These are phyloP conservation scores for Enteromius treurensis DNA, from an alignment of 2,797 vertebrate species.

Conservation along the genomic window DNA sequence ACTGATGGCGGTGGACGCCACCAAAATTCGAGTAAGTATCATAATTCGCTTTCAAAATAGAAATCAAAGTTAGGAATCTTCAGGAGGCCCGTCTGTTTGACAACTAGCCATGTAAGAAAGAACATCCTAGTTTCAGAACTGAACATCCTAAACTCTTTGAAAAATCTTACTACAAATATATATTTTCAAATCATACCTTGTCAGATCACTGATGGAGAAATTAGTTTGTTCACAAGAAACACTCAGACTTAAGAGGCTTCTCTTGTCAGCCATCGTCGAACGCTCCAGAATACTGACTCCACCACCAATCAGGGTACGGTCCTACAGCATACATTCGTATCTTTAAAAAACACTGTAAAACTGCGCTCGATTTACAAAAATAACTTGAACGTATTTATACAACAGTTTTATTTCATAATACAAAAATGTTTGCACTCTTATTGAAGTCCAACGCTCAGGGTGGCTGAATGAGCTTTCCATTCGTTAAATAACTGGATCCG, in stretches of 20 bases:
- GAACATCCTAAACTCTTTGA: slow-evolving; percentile 71
- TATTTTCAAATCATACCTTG: slow-evolving; percentile 71
- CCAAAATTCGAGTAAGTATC: slow-evolving; percentile 17
- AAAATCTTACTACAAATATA: slow-evolving; percentile 79
- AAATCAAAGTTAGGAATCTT: slow-evolving; percentile 38
- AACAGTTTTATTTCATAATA: slow-evolving; percentile 69
- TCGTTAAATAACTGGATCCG: slow-evolving; percentile 48
- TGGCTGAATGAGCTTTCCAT: slow-evolving; percentile 56
- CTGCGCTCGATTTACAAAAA: slow-evolving; percentile 79
- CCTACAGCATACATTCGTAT: slow-evolving; percentile 77
- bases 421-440: slow-evolving; percentile 68
- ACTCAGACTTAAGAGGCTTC: slow-evolving; percentile 60
- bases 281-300: slow-evolving; percentile 61
- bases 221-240: slow-evolving; percentile 69
- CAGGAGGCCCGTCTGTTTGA: slow-evolving; percentile 42
- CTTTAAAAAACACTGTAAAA: slow-evolving; percentile 81
- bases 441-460: slow-evolving; percentile 60
- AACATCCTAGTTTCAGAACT: slow-evolving; percentile 75
- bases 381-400: slow-evolving; percentile 78
- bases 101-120: slow-evolving; percentile 69
- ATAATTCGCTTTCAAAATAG: slow-evolving; percentile 6
- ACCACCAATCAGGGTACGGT: slow-evolving; percentile 58
- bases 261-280: slow-evolving; percentile 58
- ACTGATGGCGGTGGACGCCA: slow-evolving; percentile 14
- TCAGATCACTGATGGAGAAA: slow-evolving; percentile 72